Percentiles rank a stretch among this genome's conserved stretches.
These are phyloP conservation scores for Caradrina clavipalpis DNA, from an alignment of 2,888 invertebrate species.

Conservation along the genomic window DNA sequence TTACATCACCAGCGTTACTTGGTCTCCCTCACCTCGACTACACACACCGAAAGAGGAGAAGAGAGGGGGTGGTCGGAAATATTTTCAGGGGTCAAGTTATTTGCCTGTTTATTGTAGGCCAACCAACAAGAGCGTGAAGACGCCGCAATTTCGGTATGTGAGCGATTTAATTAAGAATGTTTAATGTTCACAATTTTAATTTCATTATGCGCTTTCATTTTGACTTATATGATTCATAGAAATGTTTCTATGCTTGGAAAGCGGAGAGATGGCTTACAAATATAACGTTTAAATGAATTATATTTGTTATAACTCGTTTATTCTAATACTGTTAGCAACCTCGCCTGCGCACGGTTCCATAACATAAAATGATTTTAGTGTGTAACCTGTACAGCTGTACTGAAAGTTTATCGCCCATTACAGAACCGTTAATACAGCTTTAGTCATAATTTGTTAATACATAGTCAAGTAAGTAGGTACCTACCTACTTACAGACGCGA, in stretches of 20 bases:
- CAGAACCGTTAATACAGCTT: constrained; percentile 23
- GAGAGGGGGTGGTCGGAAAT: constrained; percentile 2
- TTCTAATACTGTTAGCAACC: constrained; percentile 13
- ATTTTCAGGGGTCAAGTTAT: constrained; percentile 52
- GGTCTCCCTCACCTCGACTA: constrained; percentile 42
- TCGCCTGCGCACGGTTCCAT: constrained; percentile 15
- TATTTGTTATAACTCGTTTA: constrained; percentile 18
- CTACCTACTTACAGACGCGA: neutral
- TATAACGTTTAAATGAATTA: constrained; percentile 39
- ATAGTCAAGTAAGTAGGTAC: constrained; percentile 7
- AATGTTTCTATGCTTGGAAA: constrained; percentile 55
- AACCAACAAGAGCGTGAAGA: constrained; percentile 80
- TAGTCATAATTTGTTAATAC: neutral
- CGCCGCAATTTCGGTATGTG: constrained; percentile 73
- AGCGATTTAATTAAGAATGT: constrained; percentile 75
- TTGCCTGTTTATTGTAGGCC: constrained; percentile 64
- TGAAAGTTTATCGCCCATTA: constrained; percentile 27
- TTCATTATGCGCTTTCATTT: constrained; percentile 74
- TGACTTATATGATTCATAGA: constrained; percentile 62
- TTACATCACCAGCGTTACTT: constrained; percentile 58
- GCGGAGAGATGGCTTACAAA: constrained; percentile 55
- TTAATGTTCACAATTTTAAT: constrained; percentile 66
- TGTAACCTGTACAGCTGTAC: constrained; percentile 13
- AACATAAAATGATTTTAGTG: constrained; percentile 14
- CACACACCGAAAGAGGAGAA: neutral